A percentile compares a stretch with the other conserved stretches of the same genome.
Conservation (phyloP, 2,113 vertebrate genomes). For the Turnix velox region DNA sequence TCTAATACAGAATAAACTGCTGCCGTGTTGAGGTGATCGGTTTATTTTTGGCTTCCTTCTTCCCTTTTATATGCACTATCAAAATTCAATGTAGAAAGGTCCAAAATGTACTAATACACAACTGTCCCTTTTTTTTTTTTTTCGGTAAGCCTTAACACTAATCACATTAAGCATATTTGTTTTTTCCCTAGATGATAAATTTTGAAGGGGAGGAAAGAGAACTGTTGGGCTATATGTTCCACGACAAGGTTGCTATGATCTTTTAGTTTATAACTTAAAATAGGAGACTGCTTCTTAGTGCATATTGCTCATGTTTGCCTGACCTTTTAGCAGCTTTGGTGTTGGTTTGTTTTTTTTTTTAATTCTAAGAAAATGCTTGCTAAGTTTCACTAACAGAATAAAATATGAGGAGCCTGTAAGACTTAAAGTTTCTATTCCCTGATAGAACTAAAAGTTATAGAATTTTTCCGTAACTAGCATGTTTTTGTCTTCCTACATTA, state of each 20-base stretch:
- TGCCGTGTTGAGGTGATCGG: background rate
- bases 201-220: slow-evolving; percentile 83
- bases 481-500: background rate
- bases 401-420: background rate
- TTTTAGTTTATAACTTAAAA: slow-evolving; percentile 34
- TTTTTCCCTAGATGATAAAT: slow-evolving; percentile 84
- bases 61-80: background rate
- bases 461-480: background rate
- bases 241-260: slow-evolving; percentile 80
- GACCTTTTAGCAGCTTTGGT: background rate
- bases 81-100: background rate
- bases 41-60: background rate
- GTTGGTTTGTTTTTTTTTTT: too few relatives aligned
- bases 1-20: background rate
- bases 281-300: background rate
- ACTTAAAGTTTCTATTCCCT: background rate
- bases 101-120: background rate
- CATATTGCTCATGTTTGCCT: background rate
- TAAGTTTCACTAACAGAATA: background rate
- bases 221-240: slow-evolving; percentile 87
- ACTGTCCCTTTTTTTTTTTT: background rate
- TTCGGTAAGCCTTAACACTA: background rate
- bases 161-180: slow-evolving; percentile 49
- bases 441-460: background rate
- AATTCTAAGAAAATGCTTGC: background rate